Evolutionary conservation across 2,113 vertebrate genomes (phyloP).

Genomic region (Pteruthius melanotis): DNA sequence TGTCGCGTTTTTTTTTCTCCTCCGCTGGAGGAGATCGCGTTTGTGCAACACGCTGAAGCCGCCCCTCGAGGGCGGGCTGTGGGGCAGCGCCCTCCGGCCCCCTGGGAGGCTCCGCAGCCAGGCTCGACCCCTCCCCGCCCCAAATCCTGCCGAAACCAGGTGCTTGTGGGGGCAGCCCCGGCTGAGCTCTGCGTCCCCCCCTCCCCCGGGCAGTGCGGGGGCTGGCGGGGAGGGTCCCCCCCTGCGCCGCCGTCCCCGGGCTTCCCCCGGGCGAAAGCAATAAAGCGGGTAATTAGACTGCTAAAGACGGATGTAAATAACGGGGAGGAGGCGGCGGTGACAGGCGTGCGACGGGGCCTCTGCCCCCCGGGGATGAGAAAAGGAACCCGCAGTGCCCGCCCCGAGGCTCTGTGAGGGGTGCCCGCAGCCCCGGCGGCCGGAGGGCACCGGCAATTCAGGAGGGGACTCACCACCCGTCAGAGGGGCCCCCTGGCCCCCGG

Average conservation of each 20-base stretch:
- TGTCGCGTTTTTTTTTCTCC: neutral
- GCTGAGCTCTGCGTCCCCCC: neutral
- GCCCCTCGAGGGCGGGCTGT: neutral
- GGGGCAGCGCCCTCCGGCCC: neutral
- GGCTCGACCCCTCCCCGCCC: neutral
- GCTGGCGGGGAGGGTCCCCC: constrained; percentile 76
- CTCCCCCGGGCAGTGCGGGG: neutral
- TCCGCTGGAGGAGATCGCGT: constrained; percentile 35
- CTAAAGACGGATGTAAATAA: constrained; percentile 99
- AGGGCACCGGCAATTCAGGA: neutral
- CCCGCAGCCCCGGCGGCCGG: neutral
- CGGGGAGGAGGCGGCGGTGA: constrained; percentile 93
- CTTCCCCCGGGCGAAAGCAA: constrained; percentile 98
- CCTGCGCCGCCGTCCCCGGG: constrained; percentile 83
- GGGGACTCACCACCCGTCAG: rapidly evolving
- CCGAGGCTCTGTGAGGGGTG: constrained; percentile 61
- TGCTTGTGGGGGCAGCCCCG: neutral
- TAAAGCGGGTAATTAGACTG: constrained; percentile 99
- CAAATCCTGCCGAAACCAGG: neutral
- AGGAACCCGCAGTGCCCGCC: constrained; percentile 72
- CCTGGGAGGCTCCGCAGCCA: too few relatives aligned
- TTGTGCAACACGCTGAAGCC: constrained; percentile 49
- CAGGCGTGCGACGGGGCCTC: constrained; percentile 88
- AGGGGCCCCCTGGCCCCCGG: neutral
- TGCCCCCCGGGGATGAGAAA: constrained; percentile 86